These are phyloP conservation scores for Heterocephalus glaber DNA, from an alignment of 2,113 vertebrate species.

Conservation along the genomic window DNA sequence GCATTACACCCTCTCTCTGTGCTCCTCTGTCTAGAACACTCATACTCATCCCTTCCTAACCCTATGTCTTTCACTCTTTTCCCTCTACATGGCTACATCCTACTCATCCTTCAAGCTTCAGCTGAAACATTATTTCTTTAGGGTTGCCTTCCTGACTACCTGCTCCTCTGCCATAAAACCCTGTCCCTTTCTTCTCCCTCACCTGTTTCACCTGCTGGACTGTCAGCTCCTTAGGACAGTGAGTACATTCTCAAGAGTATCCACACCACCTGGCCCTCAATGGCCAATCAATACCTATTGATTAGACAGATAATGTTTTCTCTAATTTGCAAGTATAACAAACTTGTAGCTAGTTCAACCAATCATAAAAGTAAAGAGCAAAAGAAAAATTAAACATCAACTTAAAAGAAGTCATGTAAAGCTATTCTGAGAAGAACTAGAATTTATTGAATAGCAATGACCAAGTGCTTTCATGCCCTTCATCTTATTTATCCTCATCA, in stretches of 20 bases:
- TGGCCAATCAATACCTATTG: neutral
- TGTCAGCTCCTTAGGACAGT: neutral
- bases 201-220: neutral
- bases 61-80: neutral
- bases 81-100: neutral
- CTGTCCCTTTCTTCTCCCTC: neutral
- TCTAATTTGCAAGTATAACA: slow-evolving; percentile 36
- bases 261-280: neutral
- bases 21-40: neutral
- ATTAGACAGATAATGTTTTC: neutral
- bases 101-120: neutral
- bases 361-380: slow-evolving; percentile 39
- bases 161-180: neutral
- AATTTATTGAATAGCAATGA: neutral
- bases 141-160: neutral
- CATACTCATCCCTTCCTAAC: neutral
- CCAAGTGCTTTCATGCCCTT: neutral
- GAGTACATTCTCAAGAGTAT: neutral
- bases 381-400: slow-evolving; percentile 44
- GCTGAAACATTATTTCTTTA: neutral
- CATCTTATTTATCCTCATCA: neutral
- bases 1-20: neutral
- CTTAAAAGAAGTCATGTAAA: slow-evolving; percentile 30
- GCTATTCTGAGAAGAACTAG: neutral
- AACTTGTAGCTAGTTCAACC: slow-evolving; percentile 18